phyloP scores from a whole-genome alignment of 2,797 vertebrate genomes.

The Sparidentex hasta region DNA sequence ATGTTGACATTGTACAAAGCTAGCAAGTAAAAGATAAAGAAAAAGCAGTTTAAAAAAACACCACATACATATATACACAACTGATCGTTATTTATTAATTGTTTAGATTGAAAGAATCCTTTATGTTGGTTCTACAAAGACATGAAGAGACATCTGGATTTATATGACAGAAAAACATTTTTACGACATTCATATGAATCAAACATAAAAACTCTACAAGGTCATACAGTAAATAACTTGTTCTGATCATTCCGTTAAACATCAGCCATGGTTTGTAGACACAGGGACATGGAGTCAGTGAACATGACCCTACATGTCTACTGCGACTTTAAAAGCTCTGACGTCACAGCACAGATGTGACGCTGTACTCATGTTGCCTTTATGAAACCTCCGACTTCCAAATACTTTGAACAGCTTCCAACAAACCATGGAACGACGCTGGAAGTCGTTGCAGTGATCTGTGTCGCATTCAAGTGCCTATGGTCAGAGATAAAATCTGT shows the following conservation, averaged over 20 bases:
- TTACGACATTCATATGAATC: neutral
- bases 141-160: too few relatives aligned
- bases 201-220: neutral
- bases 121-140: too few relatives aligned
- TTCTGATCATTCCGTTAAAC: neutral
- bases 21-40: neutral
- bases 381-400: neutral
- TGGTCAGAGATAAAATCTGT: neutral
- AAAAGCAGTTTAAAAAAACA: neutral
- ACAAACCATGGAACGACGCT: too few relatives aligned
- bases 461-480: neutral
- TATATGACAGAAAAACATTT: too few relatives aligned
- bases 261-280: neutral
- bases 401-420: accelerated
- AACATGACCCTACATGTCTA: neutral
- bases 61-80: neutral
- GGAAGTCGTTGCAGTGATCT: neutral
- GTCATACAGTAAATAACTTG: neutral
- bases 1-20: neutral
- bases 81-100: too few relatives aligned
- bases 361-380: slow-evolving; percentile 14
- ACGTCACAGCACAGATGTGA: neutral
- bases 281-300: neutral
- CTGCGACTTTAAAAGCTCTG: slow-evolving; percentile 26
- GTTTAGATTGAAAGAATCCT: too few relatives aligned